Percentiles rank a stretch among this genome's conserved stretches.
Conservation (phyloP, 2,888 invertebrate species). For the Campopleginae sp. region DNA sequence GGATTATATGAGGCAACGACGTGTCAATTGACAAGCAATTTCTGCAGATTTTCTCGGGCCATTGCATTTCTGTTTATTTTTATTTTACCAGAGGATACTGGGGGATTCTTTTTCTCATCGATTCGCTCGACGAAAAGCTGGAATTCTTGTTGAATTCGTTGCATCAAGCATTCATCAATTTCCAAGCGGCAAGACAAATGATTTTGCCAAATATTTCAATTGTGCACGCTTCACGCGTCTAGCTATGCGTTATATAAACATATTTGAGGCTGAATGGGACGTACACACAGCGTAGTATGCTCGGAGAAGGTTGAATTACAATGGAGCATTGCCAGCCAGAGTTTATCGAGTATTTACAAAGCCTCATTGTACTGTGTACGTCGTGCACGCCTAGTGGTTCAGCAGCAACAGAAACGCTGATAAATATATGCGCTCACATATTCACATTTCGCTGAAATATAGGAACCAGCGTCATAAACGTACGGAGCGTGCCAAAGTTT, state of each 20-base stretch:
- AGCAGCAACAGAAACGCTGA: conserved; percentile 30
- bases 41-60: background rate
- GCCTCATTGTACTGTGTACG: conserved; percentile 53
- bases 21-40: background rate
- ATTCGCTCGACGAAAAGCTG: background rate
- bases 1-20: background rate
- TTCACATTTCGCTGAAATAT: background rate
- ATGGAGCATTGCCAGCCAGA: conserved; percentile 59
- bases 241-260: conserved; percentile 51
- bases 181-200: conserved; percentile 30
- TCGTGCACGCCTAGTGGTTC: conserved; percentile 17
- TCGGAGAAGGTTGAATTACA: conserved; percentile 58
- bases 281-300: conserved; percentile 18
- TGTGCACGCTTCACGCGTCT: conserved; percentile 15
- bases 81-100: background rate
- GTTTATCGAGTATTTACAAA: conserved; percentile 66
- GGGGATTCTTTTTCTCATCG: background rate
- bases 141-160: background rate
- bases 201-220: conserved; percentile 54
- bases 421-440: conserved; percentile 7
- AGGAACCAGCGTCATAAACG: background rate
- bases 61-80: background rate
- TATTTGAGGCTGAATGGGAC: conserved; percentile 47
- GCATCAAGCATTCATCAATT: conserved; percentile 3
- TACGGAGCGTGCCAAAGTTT: background rate